Percentiles rank a stretch among this genome's conserved stretches.
Conservation (phyloP, 2,113 vertebrate genomes). For the Patagioenas fasciata region DNA sequence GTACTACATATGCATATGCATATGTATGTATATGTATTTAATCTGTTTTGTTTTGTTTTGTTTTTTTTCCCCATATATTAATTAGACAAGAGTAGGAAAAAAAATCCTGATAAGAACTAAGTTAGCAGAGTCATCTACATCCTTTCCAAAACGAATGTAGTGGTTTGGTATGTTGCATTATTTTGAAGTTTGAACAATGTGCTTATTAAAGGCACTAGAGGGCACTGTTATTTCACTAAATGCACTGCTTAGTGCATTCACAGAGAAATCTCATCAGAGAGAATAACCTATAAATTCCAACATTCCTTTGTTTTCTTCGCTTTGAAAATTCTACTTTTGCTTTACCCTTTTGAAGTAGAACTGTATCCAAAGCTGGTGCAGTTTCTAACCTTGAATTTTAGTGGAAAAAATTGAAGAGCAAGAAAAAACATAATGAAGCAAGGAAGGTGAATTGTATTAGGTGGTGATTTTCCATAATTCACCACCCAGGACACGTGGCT, state of each 20-base stretch:
- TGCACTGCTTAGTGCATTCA: not conserved
- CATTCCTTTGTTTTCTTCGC: constrained; percentile 39
- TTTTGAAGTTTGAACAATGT: not conserved
- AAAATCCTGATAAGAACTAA: not conserved
- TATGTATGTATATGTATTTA: not conserved
- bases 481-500: not conserved
- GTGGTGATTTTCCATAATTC: not conserved
- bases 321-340: constrained; percentile 7
- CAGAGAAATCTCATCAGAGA: not conserved
- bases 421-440: not conserved
- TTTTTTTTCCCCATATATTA: not conserved
- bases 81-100: not conserved
- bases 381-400: constrained; percentile 34
- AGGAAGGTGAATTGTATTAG: not conserved
- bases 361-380: not conserved
- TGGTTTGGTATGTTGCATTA: not conserved
- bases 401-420: not conserved
- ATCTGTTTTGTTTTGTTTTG: no score
- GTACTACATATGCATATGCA: not conserved
- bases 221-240: constrained; percentile 68
- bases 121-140: not conserved
- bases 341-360: constrained; percentile 7
- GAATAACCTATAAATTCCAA: not conserved
- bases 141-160: not conserved
- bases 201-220: constrained; percentile 63